Evolutionary conservation across 1,140 invertebrate species (phyloP).

Genomic region (Diprion similis): DNA sequence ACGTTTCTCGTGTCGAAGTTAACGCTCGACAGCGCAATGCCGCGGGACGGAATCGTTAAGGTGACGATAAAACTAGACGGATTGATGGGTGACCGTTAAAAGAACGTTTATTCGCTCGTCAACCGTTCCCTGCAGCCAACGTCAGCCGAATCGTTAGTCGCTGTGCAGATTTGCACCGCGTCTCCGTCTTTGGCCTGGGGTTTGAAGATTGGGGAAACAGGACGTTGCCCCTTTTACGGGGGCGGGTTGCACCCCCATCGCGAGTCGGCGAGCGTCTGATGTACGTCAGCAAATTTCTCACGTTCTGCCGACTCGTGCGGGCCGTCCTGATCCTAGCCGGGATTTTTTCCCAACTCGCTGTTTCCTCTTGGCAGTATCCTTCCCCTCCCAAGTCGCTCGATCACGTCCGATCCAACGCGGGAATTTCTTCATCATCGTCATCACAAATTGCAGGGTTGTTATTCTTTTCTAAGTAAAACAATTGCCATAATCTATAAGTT

Average conservation of each 20-base stretch:
- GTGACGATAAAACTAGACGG: not conserved
- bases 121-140: not conserved
- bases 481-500: too few species aligned
- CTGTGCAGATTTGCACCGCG: not conserved
- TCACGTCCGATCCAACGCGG: too few species aligned
- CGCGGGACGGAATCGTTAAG: not conserved
- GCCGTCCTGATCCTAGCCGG: too few species aligned
- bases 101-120: not conserved
- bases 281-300: conserved; percentile 2
- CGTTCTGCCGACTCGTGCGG: not conserved
- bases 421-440: too few species aligned
- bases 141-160: not conserved
- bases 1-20: too few species aligned
- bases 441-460: too few species aligned
- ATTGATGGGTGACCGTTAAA: conserved; percentile 4
- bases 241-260: not conserved
- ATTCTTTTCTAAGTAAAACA: too few species aligned
- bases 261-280: not conserved
- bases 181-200: not conserved
- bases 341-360: too few species aligned
- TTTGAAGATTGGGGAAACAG: not conserved
- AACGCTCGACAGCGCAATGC: too few species aligned
- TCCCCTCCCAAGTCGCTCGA: too few species aligned
- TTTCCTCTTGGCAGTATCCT: too few species aligned
- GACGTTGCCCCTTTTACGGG: not conserved